These are phyloP conservation scores for Pituophis catenifer DNA, from an alignment of 2,113 vertebrate species.

Conservation along the genomic window DNA sequence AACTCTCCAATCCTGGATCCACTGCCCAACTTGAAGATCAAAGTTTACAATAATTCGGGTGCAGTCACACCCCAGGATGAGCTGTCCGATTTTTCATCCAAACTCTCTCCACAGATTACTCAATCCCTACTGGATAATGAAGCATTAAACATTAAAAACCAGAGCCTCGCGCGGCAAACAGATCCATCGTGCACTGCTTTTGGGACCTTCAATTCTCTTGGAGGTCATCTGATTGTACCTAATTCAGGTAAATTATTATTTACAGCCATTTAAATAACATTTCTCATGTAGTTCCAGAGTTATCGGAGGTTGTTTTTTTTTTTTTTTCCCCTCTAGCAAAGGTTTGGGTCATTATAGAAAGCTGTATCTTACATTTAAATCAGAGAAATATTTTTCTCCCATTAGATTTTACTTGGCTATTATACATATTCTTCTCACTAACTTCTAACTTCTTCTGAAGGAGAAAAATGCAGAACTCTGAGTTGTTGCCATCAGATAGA, in stretches of 20 bases:
- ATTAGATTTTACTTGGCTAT: not conserved
- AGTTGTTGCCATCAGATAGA: slow-evolving; percentile 29
- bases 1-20: slow-evolving; percentile 94
- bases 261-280: not conserved
- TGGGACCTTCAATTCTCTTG: slow-evolving; percentile 90
- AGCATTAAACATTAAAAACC: slow-evolving; percentile 84
- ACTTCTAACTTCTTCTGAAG: slow-evolving; percentile 17
- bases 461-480: not conserved
- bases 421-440: slow-evolving; percentile 15
- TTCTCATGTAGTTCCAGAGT: not conserved
- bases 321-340: not conserved
- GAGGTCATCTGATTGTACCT: slow-evolving; percentile 93
- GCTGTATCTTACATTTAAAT: slow-evolving; percentile 18
- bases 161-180: slow-evolving; percentile 84
- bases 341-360: not conserved
- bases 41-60: slow-evolving; percentile 89
- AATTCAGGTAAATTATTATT: slow-evolving; percentile 81
- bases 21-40: slow-evolving; percentile 92
- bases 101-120: slow-evolving; percentile 88
- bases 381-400: not conserved
- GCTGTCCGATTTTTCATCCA: slow-evolving; percentile 84
- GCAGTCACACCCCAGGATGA: slow-evolving; percentile 90
- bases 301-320: fast-evolving
- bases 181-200: slow-evolving; percentile 88
- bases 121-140: slow-evolving; percentile 89